Base-by-base conservation (phyloP, 2,797 vertebrate genomes). In the Taeniopygia guttata region DNA sequence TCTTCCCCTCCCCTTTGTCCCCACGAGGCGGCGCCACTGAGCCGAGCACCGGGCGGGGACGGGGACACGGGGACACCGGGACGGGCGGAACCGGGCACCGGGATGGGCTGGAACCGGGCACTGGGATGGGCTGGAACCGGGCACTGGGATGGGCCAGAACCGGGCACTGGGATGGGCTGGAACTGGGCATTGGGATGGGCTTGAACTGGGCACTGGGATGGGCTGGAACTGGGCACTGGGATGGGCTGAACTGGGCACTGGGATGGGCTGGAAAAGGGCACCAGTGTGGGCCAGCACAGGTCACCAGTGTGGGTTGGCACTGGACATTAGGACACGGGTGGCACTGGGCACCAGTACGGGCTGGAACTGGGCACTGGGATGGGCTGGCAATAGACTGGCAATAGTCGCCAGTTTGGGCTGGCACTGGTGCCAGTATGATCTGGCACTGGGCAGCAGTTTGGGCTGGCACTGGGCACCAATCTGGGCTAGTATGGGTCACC, bases 231-330 rank as follows among this genome's bases (percentile, higher is more conserved):
- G 36, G 36, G 36, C 36, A 38, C 11, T 38, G 36, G 36, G 42
- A 43, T 7, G 42, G 42, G 42, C 42, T 45, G 45, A 20, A 45
- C 20, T n/a, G n/a, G n/a, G n/a, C n/a, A n/a, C n/a, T n/a, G n/a
- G n/a, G n/a, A n/a, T n/a, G n/a, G n/a, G n/a, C n/a, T n/a, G n/a
- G 45, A 45, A 45, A n/a, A n/a, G 11, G 43, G 43, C 43, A 45
- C 43, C 60, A 6, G 10, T 0, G 3, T 2, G 21, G 26, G 3
- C 32, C 5, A 11, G 11, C 3, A 5, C 4, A 10, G 5, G 13
- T 4, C 69, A 40, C 36, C n/a, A 10, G 25, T 0, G 3, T 2
- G 42, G 70, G 6, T 1, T n/a, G 40, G 45, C 52, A 25, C 19
- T 55, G 75, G 60, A 10, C 60, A 63, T 18, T 11, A 13, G 22